phyloP scores from a whole-genome alignment of 2,888 invertebrate species.

The Isoperla grammatica region DNA sequence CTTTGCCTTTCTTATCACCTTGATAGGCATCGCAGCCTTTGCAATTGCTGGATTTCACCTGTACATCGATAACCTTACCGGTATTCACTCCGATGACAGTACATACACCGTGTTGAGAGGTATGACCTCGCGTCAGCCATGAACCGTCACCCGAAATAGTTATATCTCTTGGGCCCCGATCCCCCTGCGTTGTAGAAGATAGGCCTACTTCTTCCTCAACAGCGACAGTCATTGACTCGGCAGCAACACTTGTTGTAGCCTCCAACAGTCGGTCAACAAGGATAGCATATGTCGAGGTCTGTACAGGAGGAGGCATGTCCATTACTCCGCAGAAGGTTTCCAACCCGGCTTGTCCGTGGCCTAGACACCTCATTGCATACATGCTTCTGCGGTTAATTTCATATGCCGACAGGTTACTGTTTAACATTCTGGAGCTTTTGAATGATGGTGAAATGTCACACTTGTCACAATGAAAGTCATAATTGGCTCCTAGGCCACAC shows the following conservation, averaged over 20 bases:
- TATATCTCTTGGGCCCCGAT: too few species aligned
- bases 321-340: constrained; percentile 20
- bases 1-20: neutral
- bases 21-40: neutral
- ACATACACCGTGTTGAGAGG: constrained; percentile 6
- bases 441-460: neutral
- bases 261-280: constrained; percentile 4
- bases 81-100: constrained; percentile 8
- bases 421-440: neutral
- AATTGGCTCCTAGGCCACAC: constrained; percentile 9
- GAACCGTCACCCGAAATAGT: constrained; percentile 11
- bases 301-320: constrained; percentile 13
- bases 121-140: constrained; percentile 10
- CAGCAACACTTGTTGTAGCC: neutral
- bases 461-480: constrained; percentile 3
- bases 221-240: neutral
- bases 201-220: constrained; percentile 5
- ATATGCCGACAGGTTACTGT: neutral
- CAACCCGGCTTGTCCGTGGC: neutral
- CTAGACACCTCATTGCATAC: constrained; percentile 18
- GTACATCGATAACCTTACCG: constrained; percentile 14
- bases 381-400: constrained; percentile 8
- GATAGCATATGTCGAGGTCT: constrained; percentile 4
- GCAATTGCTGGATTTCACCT: constrained; percentile 14
- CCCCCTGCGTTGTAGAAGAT: too few species aligned